Evolutionary conservation across 2,113 vertebrate species (phyloP).

Genomic region (Lepus timidus): DNA sequence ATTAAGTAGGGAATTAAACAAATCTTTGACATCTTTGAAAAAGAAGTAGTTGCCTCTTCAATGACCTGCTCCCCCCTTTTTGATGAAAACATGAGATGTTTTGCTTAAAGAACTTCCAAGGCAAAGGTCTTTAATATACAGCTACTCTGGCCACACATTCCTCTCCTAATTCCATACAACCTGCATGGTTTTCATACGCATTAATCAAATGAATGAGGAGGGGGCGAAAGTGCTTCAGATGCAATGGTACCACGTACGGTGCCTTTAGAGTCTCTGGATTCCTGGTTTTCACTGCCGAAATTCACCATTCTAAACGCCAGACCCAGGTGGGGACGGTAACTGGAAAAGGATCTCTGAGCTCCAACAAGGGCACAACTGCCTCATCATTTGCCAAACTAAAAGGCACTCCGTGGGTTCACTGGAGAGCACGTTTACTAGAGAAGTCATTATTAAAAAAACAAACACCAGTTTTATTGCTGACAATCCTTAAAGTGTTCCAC

Average conservation of each 20-base stretch:
- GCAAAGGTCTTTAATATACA: background rate
- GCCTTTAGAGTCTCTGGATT: conserved; percentile 7
- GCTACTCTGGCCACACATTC: background rate
- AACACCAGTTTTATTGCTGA: background rate
- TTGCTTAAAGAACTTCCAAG: background rate
- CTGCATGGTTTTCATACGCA: background rate
- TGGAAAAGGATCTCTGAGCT: conserved; percentile 42
- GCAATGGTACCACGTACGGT: background rate
- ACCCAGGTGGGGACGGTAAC: background rate
- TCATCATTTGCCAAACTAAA: conserved; percentile 34
- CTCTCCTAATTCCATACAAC: background rate
- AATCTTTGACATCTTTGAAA: background rate
- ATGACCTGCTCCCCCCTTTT: background rate
- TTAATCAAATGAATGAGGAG: conserved; percentile 16
- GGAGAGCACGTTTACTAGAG: background rate
- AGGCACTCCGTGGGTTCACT: background rate
- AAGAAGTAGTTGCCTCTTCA: background rate
- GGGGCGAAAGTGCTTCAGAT: background rate
- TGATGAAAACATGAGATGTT: background rate
- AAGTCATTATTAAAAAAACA: conserved; percentile 6
- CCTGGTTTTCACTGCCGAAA: conserved; percentile 27
- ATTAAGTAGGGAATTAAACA: conserved; percentile 40
- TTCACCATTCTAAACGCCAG: background rate
- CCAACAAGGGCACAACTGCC: background rate
- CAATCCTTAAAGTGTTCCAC: background rate